Conservation (phyloP, 2,113 vertebrate species). For the Sula dactylatra region DNA sequence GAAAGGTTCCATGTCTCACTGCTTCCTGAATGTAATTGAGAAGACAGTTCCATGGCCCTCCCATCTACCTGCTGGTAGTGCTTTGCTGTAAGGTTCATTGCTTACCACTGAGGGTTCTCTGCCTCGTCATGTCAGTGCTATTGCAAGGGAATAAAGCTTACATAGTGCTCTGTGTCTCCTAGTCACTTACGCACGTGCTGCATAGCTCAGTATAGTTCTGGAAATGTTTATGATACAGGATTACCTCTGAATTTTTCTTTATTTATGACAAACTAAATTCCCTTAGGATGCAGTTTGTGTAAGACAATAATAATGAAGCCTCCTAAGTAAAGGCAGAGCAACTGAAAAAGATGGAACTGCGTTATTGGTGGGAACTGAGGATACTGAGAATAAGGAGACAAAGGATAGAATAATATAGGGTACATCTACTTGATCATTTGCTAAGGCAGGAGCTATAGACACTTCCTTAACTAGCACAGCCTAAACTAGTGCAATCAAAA, state of each 20-base stretch:
- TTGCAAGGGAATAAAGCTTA: background rate
- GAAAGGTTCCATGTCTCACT: background rate
- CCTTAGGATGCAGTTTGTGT: background rate
- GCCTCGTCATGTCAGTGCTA: rapidly evolving
- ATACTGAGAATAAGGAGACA: background rate
- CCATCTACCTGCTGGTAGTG: background rate
- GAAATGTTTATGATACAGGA: background rate
- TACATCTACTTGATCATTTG: background rate
- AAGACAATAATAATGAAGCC: background rate
- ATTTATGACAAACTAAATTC: background rate
- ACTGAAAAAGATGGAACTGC: background rate
- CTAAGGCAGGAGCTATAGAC: background rate
- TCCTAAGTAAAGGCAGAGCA: background rate
- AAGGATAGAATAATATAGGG: background rate
- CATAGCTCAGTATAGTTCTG: background rate
- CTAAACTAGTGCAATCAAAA: background rate
- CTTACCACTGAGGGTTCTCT: background rate
- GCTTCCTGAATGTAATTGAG: background rate
- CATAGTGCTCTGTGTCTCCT: background rate
- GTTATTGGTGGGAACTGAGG: background rate
- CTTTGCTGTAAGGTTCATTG: background rate
- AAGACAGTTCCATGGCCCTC: background rate
- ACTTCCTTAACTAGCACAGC: background rate
- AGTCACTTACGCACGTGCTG: rapidly evolving
- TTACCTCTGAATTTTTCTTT: background rate